Base-by-base conservation (phyloP, 1,140 invertebrate species). In the Drosophila mojavensis region DNA sequence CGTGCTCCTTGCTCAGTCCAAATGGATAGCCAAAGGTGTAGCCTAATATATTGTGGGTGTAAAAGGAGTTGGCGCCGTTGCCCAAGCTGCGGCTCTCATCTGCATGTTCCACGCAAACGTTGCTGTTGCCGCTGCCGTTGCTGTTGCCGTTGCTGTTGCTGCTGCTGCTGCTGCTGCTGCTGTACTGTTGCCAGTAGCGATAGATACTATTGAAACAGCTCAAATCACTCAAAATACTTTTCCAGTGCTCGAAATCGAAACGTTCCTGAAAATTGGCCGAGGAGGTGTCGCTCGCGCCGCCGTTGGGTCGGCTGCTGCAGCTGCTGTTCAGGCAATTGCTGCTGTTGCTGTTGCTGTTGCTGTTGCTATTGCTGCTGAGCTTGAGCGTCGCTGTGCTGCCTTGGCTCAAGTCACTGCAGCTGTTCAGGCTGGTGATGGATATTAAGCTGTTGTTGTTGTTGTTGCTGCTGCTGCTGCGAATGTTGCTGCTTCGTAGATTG, bases 1-100 rank as follows among this genome's bases (percentile, higher is more conserved):
- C 83, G 53, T 81, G 82, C 45, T 81, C 82, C 45, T 88, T 88
- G 1, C 24, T 45, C 10, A 77, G 67, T 11, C 88, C 84, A 60
- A 90, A 88, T 0, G 81, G 71, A 81, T 90, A 90, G 20, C 90
- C 90, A 58, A 92, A 92, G 26, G 90, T 92, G n/a, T 92, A 92
- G 54, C 89, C 91, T 91, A 92, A 63, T 56, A 92, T 92, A 53
- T 92, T 92, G 54, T 89, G 89, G 3, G 90, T 79, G 45, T 92
- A 92, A 51, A 91, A 91, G 61, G 91, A 91, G 48, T 75, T 74
- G 48, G 64, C 61, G 53, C 63, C 66, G 65, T 54, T 78, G 74
- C 88, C 89, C 70, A 70, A 62, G 39, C 66, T 72, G 55, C 67
- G 72, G 61, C 30, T 20, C 20, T 75, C 74, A 72, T 80, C 75